Evolutionary conservation across 2,888 invertebrate genomes (phyloP), one percentile per base, ranked within the genome.

Genomic region (Aspidiotus destructor): DNA sequence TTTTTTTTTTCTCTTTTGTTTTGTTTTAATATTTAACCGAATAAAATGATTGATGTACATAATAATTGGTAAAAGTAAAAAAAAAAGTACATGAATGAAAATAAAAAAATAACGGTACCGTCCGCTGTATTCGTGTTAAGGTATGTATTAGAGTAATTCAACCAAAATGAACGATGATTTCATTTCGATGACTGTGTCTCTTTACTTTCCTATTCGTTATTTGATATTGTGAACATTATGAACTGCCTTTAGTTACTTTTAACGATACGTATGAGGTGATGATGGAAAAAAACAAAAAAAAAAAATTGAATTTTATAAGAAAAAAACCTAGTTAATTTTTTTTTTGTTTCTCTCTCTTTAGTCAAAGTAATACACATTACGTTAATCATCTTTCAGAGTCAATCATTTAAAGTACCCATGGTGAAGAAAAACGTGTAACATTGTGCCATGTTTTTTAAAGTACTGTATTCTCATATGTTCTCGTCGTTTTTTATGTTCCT

Each of bases 171-270:
- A 67, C 60, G 55, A 54, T 17, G 16, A 28, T n/a, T 61, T 67
- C 57, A 54, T 65, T n/a, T 16, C 44, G 55, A 44, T 57, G 60
- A 60, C 60, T 67, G 58, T 58, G 60, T 48, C 48, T 48, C 48
- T 48, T 58, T 67, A 67, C 67, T 67, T 67, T 67, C 67, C 60
- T 67, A 60, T 58, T 17, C 28, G 28, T 28, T 28, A 28, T 28
- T 28, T 28, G 28, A 28, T 28, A 28, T 28, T 28, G 28, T 28
- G 28, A 28, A 52, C 41, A 40, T 60, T 58, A 42, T 28, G 28
- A 67, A 67, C 67, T 67, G 67, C 67, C 67, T 58, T 63, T 53
- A 44, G 61, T 61, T 61, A 44, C 48, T 61, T 61, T 61, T 54
- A 8, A 16, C 17, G 48, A 40, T 28, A 28, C 28, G 28, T 28